Evolutionary conservation across 2,888 invertebrate genomes (phyloP), one percentile per base, ranked within the genome.

Genomic region (Rambutsinella grinnellia): DNA sequence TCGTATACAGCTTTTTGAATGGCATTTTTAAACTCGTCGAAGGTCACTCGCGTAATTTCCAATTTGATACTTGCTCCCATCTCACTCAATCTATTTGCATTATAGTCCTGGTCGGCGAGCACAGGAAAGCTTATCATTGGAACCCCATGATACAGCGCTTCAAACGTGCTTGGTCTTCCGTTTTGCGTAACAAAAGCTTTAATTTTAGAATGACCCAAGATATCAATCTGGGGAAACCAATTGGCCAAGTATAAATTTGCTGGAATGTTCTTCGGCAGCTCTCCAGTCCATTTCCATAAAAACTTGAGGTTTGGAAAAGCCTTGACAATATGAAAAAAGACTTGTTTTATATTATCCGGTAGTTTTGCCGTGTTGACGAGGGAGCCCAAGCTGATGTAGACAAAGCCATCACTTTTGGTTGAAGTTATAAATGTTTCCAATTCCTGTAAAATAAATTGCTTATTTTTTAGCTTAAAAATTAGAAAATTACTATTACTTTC

Each of bases 191-290:
- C 54, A 74, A 83, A 82, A 8, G 66, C 76, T 21, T 23, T 8
- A 19, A 76, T 68, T 28, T 57, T 63, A 0, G 75, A n/a, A 44
- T 44, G 68, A 77, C 82, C 79, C 19, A 84, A 60, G n/a, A 85
- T 62, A 10, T 82, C 80, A 49, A 82, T 80, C 60, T 84, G 84
- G 0, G 84, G 82, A 21, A 83, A 62, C 84, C 84, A 84, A 19
- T 76, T 15, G 17, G 72, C 58, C 3, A 81, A 78, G 21, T 79
- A 61, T 2, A 84, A 78, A 75, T 84, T 84, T 19, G 76, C 15
- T 0, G 84, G 82, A 49, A 80, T 79, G 24, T 72, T 69, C 1
- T 24, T 17, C 5, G 82, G 77, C 36, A 67, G 23, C 1, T 44
- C 56, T 8, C 80, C 81, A 44, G 79, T 79, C 82, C 83, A 84